phyloP scores from a whole-genome alignment of 2,797 vertebrate genomes.

The Choloepus didactylus region DNA sequence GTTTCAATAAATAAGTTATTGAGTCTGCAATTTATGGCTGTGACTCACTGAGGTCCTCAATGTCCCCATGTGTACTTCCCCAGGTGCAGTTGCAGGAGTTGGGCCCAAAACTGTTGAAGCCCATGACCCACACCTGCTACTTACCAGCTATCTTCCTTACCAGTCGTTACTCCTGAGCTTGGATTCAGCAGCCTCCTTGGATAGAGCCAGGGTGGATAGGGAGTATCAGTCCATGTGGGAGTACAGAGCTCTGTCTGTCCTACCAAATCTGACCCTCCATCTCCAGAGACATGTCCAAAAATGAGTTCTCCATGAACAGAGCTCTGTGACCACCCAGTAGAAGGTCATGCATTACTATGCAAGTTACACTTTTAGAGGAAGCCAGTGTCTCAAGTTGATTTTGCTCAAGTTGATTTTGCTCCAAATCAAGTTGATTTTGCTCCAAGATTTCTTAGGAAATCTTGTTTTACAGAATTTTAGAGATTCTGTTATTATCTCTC shows the following conservation, averaged over 20 bases:
- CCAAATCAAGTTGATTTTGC: neutral
- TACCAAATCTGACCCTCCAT: neutral
- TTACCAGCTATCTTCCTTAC: neutral
- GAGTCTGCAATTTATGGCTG: no score
- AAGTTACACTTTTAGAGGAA: neutral
- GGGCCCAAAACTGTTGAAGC: no score
- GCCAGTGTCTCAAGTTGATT: no score
- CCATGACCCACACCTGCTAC: neutral
- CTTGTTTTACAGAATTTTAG: neutral
- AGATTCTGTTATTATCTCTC: neutral
- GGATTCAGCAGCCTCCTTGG: constrained; percentile 18
- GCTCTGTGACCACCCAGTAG: constrained; percentile 74
- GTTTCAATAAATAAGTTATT: no score
- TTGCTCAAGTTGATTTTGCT: no score
- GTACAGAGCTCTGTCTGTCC: neutral
- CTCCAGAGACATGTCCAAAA: constrained; percentile 72
- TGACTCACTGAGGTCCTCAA: neutral
- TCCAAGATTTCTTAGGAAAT: neutral
- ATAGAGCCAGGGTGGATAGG: neutral
- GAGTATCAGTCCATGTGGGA: neutral
- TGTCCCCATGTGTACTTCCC: neutral
- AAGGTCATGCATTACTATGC: constrained; percentile 77
- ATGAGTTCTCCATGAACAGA: constrained; percentile 69
- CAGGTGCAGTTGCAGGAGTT: neutral
- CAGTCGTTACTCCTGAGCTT: neutral